Evolutionary conservation across 2,888 invertebrate genomes (phyloP), one percentile per base, ranked within the genome.

Genomic region (Pristionchus mayeri): DNA sequence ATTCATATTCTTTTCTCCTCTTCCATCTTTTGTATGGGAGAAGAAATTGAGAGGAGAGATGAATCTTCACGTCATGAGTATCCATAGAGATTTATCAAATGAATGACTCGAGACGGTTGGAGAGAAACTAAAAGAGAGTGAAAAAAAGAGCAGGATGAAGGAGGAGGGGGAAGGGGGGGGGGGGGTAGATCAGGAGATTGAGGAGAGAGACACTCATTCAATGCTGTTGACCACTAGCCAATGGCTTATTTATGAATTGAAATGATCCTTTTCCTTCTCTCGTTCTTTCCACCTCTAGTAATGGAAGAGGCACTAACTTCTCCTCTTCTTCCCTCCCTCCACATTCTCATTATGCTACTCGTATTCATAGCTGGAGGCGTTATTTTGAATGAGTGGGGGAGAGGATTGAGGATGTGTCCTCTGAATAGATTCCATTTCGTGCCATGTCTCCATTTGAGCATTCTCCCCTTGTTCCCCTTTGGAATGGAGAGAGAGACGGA

Each of bases 211-310:
- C 40, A 71, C 67, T 50, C 50, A 76, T 79, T 79, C 54, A 79
- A 79, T 79, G 34, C 37, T 78, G 79, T 79, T 79, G 54, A 79
- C 79, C 79, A 76, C 50, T 76, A 57, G 34, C 81, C 63, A 48
- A 79, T 79, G 79, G 54, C 79, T 54, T 79, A 79, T 79, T 79
- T 54, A 79, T 79, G 79, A 79, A 57, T 57, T 79, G 34, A 79
- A 79, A 54, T 79, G 79, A 79, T 81, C 81, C 48, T n/a, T 54
- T 57, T 40, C 54, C 52, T 60, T 44, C 63, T 63, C 34, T 52
- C 63, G 6, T 37, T 71, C 67, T 71, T 40, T 40, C 67, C 67
- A 40, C 67, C 67, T 76, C 50, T 30, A 76, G 76, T 76, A 76
- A 76, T 76, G 50, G 76, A 50, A 76, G 50, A 50, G 44, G 75